Evolutionary conservation across 2,888 invertebrate genomes (phyloP), one percentile per base, ranked within the genome.

Genomic region (Deilephila porcellus): DNA sequence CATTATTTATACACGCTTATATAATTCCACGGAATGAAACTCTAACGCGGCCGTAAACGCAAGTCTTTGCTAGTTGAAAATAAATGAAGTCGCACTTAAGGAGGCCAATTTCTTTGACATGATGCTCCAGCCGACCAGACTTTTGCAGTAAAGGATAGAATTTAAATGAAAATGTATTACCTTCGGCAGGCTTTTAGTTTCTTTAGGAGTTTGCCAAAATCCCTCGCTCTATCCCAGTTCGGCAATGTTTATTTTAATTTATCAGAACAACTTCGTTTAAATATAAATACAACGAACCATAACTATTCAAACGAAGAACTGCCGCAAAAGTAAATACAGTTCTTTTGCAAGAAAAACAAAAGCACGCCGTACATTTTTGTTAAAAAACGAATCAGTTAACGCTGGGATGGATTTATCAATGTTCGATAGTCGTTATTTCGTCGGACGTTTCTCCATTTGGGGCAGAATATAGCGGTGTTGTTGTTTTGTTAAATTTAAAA

Each of bases 361-460:
- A 67, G 25, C 53, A 17, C 17, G 6, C 45, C 20, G 72, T 59
- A 56, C 56, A 29, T 34, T 70, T 45, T 72, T 63, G 53, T 67
- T 72, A 60, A 37, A 60, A 63, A 32, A 70, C 29, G 53, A 70
- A 63, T 72, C 64, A 56, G 62, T 70, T 62, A 70, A 72, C 70
- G 56, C 62, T 60, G 37, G 56, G 62, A 72, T 70, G 63, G 72
- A 64, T 72, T 72, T 72, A 72, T 72, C 63, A 72, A 72, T 59
- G 63, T 75, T 71, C 76, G 77, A 75, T 78, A 73, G 72, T 74
- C 67, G 75, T 75, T 77, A 80, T 82, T 81, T 76, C 75, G 80
- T 60, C 71, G 74, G 72, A 78, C 74, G 78, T 78, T 77, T 76
- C 78, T 76, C 80, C 76, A 85, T 85, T 85, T 79, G 80, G 76